Conservation (phyloP, 2,113 vertebrate genomes). For the Strigops habroptila region DNA sequence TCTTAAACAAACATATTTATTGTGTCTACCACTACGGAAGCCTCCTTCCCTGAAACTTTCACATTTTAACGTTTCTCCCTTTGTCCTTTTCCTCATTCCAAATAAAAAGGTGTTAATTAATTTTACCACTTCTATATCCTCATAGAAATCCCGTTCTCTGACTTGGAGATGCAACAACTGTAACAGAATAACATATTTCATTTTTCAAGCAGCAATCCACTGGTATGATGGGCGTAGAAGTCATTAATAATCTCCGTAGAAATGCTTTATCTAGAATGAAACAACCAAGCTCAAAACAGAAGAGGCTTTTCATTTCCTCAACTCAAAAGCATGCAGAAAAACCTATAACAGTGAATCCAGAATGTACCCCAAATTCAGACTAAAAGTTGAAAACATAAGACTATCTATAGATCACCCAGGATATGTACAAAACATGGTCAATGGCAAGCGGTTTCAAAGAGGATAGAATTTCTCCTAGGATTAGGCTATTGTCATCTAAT, state of each 20-base stretch:
- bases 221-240: not conserved
- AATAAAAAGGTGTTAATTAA: not conserved
- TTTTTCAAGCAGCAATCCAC: not conserved
- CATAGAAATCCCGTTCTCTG: not conserved
- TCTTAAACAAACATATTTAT: conserved; percentile 58
- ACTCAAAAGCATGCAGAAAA: not conserved
- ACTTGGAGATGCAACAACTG: not conserved
- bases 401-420: not conserved
- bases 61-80: conserved; percentile 25
- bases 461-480: not conserved
- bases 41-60: conserved; percentile 12
- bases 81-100: not conserved
- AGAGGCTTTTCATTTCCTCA: not conserved
- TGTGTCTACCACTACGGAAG: conserved; percentile 54
- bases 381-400: not conserved
- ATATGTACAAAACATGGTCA: not conserved
- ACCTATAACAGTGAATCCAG: not conserved
- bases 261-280: not conserved
- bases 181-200: not conserved
- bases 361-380: not conserved
- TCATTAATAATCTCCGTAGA: not conserved
- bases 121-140: not conserved
- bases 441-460: not conserved
- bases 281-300: not conserved
- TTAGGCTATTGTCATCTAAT: not conserved